Percentiles rank a stretch among this genome's conserved stretches.
Evolutionary conservation across 2,888 invertebrate genomes (phyloP).

Genomic region (Melolontha melolontha): DNA sequence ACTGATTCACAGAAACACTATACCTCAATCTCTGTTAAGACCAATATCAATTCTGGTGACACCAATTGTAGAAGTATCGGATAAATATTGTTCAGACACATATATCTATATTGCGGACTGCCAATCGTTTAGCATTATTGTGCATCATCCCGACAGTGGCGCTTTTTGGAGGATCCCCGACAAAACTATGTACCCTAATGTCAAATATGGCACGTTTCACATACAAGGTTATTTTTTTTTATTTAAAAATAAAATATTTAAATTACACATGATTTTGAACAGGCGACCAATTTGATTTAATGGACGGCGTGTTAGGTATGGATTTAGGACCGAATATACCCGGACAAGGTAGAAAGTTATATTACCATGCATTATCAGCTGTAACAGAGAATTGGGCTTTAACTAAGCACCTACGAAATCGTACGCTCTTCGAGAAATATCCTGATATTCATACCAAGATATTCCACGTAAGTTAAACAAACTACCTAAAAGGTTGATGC

Average conservation of each 20-base stretch:
- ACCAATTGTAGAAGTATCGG: constrained; percentile 73
- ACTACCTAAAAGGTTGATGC: background rate
- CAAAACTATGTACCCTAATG: constrained; percentile 76
- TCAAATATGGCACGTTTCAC: constrained; percentile 71
- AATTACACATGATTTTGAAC: constrained; percentile 43
- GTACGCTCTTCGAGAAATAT: constrained; percentile 66
- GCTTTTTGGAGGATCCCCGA: constrained; percentile 74
- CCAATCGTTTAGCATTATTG: constrained; percentile 71
- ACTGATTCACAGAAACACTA: constrained; percentile 64
- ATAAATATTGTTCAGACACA: constrained; percentile 69
- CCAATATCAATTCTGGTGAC: constrained; percentile 72
- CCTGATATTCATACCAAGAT: constrained; percentile 68
- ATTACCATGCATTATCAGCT: constrained; percentile 78
- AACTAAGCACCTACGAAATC: constrained; percentile 73
- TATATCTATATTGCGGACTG: constrained; percentile 80
- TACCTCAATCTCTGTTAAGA: constrained; percentile 68
- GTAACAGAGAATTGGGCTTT: constrained; percentile 74
- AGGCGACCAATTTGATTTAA: constrained; percentile 77
- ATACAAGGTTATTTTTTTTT: constrained; percentile 68
- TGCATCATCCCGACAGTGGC: constrained; percentile 71
- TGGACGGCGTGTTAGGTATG: constrained; percentile 80
- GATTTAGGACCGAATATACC: constrained; percentile 73
- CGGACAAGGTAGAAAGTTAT: constrained; percentile 69
- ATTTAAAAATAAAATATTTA: too few relatives aligned
- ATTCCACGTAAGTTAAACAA: constrained; percentile 66